These are phyloP conservation scores for Zalophus californianus DNA, from an alignment of 2,797 vertebrate genomes.

Conservation along the genomic window DNA sequence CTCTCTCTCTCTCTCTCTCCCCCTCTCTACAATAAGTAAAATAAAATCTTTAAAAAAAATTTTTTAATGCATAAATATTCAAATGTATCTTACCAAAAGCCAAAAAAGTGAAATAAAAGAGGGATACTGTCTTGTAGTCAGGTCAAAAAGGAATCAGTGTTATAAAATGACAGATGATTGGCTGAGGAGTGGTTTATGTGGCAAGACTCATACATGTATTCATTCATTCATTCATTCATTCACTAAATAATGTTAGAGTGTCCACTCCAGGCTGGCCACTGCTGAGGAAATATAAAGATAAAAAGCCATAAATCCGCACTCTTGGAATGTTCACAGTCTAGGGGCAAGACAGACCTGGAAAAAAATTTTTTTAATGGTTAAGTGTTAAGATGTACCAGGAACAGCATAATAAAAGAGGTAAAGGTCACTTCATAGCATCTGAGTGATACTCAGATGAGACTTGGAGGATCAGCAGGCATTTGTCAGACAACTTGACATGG, in stretches of 20 bases:
- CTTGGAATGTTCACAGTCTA: background rate
- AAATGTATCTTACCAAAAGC: constrained; percentile 10
- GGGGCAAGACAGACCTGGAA: background rate
- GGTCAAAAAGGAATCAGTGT: background rate
- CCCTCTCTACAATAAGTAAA: background rate
- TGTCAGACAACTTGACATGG: background rate
- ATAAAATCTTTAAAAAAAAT: background rate
- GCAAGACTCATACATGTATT: background rate
- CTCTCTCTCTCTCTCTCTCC: background rate
- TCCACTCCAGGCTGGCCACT: background rate
- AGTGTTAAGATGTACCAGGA: background rate
- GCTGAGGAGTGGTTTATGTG: background rate
- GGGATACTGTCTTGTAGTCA: background rate
- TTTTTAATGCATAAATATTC: background rate
- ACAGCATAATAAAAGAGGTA: background rate
- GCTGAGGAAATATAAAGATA: background rate
- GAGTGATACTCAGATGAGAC: background rate
- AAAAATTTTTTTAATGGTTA: background rate
- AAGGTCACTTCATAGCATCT: background rate
- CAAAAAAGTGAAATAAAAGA: constrained; percentile 40
- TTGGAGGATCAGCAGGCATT: background rate
- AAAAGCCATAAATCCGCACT: background rate
- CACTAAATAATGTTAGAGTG: background rate
- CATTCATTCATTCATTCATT: background rate
- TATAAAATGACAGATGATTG: background rate